Conservation (phyloP, 2,888 invertebrate genomes). For the Galerucella nymphaeae region DNA sequence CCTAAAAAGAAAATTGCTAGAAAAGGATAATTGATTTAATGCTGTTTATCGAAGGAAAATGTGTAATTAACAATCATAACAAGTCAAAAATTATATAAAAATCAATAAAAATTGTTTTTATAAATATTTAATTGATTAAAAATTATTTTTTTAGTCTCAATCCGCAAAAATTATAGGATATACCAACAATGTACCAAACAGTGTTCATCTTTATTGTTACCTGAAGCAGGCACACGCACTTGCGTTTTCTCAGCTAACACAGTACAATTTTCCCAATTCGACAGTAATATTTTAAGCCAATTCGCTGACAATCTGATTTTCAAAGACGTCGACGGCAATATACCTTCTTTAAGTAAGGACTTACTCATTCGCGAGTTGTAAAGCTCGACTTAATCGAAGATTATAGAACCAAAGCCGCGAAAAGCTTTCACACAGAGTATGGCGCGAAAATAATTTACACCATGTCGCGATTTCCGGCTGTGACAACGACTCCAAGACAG, state of each 20-base stretch:
- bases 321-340: constrained; percentile 28
- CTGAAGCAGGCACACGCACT: neutral
- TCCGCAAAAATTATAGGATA: neutral
- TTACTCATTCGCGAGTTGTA: constrained; percentile 36
- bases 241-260: constrained; percentile 7
- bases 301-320: constrained; percentile 37
- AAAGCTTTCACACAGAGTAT: constrained; percentile 27
- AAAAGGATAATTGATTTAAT: too few relatives aligned
- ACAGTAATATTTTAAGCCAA: constrained; percentile 33
- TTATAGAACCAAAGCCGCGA: constrained; percentile 42
- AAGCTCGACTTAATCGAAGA: constrained; percentile 45
- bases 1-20: constrained; percentile 50
- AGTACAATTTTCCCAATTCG: constrained; percentile 5
- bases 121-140: too few relatives aligned
- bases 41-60: too few relatives aligned
- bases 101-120: too few relatives aligned
- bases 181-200: neutral
- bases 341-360: constrained; percentile 32
- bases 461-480: constrained; percentile 24
- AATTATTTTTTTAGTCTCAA: too few relatives aligned
- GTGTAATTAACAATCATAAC: too few relatives aligned
- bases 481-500: constrained; percentile 8
- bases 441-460: constrained; percentile 42
- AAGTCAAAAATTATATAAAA: too few relatives aligned
- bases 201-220: too few relatives aligned